Evolutionary conservation across 1,140 invertebrate genomes (phyloP).

Genomic region (Batillaria attramentaria): DNA sequence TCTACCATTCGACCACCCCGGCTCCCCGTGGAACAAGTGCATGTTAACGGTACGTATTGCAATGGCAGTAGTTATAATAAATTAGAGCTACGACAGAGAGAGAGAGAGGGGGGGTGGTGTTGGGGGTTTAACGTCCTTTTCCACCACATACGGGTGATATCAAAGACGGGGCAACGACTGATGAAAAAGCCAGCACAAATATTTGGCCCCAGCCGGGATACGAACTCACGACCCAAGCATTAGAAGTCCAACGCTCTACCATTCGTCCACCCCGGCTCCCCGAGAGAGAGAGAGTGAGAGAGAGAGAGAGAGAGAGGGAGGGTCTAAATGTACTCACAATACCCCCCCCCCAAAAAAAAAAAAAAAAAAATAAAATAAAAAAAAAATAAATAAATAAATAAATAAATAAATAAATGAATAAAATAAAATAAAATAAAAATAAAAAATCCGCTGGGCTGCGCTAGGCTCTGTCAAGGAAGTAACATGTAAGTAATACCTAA

Average conservation of each 20-base stretch:
- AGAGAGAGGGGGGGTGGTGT: neutral
- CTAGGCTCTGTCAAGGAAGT: too few species aligned
- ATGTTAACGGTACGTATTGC: neutral
- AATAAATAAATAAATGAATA: neutral
- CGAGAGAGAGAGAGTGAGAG: constrained; percentile 7
- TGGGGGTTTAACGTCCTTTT: neutral
- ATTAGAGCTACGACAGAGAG: neutral
- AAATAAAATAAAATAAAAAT: neutral
- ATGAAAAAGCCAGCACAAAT: neutral
- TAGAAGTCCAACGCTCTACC: too few species aligned
- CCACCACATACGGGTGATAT: neutral
- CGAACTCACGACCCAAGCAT: too few species aligned
- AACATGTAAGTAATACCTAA: too few species aligned
- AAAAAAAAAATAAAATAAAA: neutral
- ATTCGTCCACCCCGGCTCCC: too few species aligned
- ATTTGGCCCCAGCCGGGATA: too few species aligned
- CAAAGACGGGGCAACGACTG: neutral
- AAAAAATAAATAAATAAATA: neutral
- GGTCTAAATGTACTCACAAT: neutral
- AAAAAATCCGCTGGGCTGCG: too few species aligned
- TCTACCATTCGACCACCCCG: too few species aligned
- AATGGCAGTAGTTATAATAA: neutral
- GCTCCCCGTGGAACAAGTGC: neutral
- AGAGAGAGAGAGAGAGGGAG: neutral
- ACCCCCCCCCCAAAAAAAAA: neutral